Base-by-base conservation (phyloP, 2,888 invertebrate genomes). In the Piscicola geometra region DNA sequence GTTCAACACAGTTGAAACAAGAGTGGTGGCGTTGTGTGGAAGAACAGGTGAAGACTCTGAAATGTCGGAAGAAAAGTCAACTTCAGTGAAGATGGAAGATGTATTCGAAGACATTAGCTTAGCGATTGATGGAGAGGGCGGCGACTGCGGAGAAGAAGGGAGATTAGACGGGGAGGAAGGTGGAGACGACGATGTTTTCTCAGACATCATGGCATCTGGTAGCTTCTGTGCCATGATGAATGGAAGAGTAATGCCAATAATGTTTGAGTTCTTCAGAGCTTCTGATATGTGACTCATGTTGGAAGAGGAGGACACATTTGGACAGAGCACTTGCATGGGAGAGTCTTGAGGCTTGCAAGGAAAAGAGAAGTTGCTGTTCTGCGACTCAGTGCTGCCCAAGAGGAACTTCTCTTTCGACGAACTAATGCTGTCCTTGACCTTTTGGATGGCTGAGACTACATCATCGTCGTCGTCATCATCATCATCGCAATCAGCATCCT, bases 191-290 rank as follows among this genome's bases (percentile, higher is more conserved):
- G 60, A 56, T 21, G 25, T 56, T n/a, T n/a, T n/a, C n/a, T n/a
- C n/a, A n/a, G n/a, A n/a, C n/a, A n/a, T n/a, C n/a, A n/a, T n/a
- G n/a, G n/a, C n/a, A n/a, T n/a, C n/a, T n/a, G n/a, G n/a, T n/a
- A n/a, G n/a, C n/a, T n/a, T n/a, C 3, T 5, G 60, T 21, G 60
- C n/a, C 41, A 41, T 15, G 12, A 73, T 32, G 35, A 73, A 73
- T 1, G 73, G 73, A 3, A 73, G 35, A 30, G 56, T 73, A n/a
- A 73, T 73, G 28, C 73, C 73, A 15, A 73, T 60, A 64, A 73
- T 21, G 25, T 73, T 73, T 3, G 73, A 73, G 9, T 60, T 52
- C 33, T 73, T 73, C 0, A 73, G 41, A 64, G 35, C 73, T 25
- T 50, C 28, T 28, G 73, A 73, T 64, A 73, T 73, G 64, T 64